Conservation (phyloP, 1,140 invertebrate species). For the Apis mellifera region DNA sequence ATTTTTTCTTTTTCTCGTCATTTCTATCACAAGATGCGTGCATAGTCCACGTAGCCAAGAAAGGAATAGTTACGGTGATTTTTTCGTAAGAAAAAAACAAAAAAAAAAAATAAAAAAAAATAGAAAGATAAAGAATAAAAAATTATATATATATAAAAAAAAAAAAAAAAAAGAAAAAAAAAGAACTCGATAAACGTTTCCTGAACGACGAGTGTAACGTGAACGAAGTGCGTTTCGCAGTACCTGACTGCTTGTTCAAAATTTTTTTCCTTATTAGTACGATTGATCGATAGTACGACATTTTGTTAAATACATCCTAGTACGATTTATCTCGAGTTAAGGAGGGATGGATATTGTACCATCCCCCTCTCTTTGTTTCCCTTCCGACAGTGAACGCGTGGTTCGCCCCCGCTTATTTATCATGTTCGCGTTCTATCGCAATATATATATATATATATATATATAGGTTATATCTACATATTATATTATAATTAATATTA, state of each 20-base stretch:
- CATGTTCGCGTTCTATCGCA: conserved; percentile 9
- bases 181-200: neutral
- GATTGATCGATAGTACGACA: neutral
- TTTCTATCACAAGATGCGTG: conserved; percentile 10
- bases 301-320: neutral
- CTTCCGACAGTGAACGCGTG: neutral
- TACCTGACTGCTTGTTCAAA: conserved; percentile 22
- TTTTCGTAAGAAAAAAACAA: no score
- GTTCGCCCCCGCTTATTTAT: neutral
- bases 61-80: conserved; percentile 6
- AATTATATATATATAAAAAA: no score
- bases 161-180: no score
- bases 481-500: neutral
- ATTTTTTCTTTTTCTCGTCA: conserved; percentile 28
- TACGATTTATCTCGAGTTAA: neutral
- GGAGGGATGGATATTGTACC: conserved; percentile 1
- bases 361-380: neutral
- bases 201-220: neutral
- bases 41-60: neutral
- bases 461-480: no score
- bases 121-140: no score
- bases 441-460: neutral
- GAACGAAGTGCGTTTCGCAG: conserved; percentile 1
- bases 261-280: neutral
- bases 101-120: no score